Percentiles rank a stretch among this genome's conserved stretches.
Evolutionary conservation across 2,113 vertebrate genomes (phyloP).

Genomic region (Corvus hawaiiensis): DNA sequence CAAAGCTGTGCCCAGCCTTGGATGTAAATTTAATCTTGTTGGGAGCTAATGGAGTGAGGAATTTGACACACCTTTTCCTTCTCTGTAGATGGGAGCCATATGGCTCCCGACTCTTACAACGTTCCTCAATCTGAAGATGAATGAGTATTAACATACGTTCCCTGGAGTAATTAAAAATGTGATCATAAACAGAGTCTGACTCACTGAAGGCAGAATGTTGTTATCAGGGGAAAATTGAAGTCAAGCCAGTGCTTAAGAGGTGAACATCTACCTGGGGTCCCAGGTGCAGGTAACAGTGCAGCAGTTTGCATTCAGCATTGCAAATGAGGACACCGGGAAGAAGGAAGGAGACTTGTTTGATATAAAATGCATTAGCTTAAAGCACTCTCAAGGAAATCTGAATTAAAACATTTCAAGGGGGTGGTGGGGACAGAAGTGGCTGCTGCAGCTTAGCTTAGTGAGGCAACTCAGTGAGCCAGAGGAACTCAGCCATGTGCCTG

Average conservation of each 20-base stretch:
- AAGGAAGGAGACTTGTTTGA: background rate
- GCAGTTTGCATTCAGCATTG: fast-evolving
- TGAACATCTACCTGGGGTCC: background rate
- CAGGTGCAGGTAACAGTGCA: background rate
- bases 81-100: constrained; percentile 3
- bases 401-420: background rate
- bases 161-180: constrained; percentile 46
- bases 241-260: background rate
- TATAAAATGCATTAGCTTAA: background rate
- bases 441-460: background rate
- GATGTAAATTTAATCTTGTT: constrained; percentile 17
- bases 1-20: background rate
- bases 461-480: background rate
- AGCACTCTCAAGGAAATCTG: background rate
- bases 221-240: background rate
- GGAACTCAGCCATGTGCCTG: background rate
- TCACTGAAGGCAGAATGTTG: background rate
- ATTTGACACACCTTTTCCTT: constrained; percentile 38
- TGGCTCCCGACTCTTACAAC: background rate
- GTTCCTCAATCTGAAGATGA: background rate
- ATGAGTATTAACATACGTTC: constrained; percentile 30
- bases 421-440: background rate
- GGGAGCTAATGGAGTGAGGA: constrained; percentile 20
- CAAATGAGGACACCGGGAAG: background rate
- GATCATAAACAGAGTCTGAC: constrained; percentile 9